Percentiles rank a stretch among this genome's conserved stretches.
Evolutionary conservation across 2,113 vertebrate species (phyloP).

Genomic region (Holacanthus passer): DNA sequence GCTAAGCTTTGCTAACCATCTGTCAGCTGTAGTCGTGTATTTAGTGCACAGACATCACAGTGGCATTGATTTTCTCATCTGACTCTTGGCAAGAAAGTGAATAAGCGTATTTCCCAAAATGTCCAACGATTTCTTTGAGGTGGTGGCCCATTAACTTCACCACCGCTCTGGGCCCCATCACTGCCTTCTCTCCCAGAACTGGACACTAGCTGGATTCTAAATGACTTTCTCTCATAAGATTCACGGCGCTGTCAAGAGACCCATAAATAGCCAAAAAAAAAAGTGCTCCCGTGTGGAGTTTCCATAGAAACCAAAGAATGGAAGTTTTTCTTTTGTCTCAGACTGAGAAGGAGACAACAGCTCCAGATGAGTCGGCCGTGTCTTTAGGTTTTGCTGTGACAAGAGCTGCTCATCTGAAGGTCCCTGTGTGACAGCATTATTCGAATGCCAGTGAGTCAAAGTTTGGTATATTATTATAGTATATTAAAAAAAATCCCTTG

Average conservation of each 20-base stretch:
- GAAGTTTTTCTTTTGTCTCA: slow-evolving; percentile 71
- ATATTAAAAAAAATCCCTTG: neutral
- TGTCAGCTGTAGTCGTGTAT: neutral
- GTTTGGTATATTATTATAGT: slow-evolving; percentile 9
- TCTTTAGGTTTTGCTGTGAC: slow-evolving; percentile 36
- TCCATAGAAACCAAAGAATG: slow-evolving; percentile 75
- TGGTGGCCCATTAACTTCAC: slow-evolving; percentile 17
- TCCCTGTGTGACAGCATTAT: slow-evolving; percentile 23
- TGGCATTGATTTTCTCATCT: slow-evolving; percentile 11
- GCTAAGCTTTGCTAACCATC: neutral
- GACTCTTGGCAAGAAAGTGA: neutral
- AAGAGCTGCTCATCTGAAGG: slow-evolving; percentile 26
- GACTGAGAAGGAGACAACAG: slow-evolving; percentile 49
- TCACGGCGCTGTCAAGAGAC: slow-evolving; percentile 58
- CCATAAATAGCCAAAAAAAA: slow-evolving; percentile 70
- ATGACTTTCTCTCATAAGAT: slow-evolving; percentile 54
- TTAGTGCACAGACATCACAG: neutral
- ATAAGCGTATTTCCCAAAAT: neutral
- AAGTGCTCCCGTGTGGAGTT: slow-evolving; percentile 67
- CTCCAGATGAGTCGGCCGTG: slow-evolving; percentile 57
- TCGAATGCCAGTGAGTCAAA: slow-evolving; percentile 21
- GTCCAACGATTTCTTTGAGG: slow-evolving; percentile 10
- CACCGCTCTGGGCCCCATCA: slow-evolving; percentile 1
- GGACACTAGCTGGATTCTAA: slow-evolving; percentile 39
- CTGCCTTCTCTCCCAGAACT: slow-evolving; percentile 13